phyloP scores from a whole-genome alignment of 2,797 vertebrate genomes.

The Sparus aurata region DNA sequence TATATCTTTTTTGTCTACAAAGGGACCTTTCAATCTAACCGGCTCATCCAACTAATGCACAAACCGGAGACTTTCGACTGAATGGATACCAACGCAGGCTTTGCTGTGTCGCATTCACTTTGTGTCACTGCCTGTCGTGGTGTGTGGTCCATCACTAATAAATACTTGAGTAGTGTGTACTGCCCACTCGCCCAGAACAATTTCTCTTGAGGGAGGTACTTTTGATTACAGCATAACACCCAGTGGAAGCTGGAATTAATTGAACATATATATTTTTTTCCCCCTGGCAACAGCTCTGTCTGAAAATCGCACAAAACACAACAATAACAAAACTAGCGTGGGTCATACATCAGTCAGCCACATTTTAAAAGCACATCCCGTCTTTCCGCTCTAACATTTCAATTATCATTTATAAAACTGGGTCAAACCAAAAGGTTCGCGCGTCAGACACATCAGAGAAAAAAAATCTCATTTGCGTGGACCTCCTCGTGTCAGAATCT shows the following conservation, averaged over 20 bases:
- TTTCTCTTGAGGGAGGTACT: constrained; percentile 33
- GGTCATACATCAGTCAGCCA: constrained; percentile 10
- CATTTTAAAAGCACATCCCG: constrained; percentile 27
- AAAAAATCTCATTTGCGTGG: constrained; percentile 57
- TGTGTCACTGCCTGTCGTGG: constrained; percentile 20
- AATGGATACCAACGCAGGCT: constrained; percentile 12
- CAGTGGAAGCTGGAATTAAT: constrained; percentile 44
- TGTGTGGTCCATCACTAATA: constrained; percentile 52
- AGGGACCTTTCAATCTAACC: background rate
- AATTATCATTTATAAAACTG: constrained; percentile 65
- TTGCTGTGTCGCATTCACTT: constrained; percentile 30
- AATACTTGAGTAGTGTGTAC: constrained; percentile 46
- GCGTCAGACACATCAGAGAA: constrained; percentile 41
- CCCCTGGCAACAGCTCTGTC: constrained; percentile 32
- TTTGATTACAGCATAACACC: constrained; percentile 54
- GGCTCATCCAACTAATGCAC: constrained; percentile 23
- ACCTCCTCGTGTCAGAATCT: constrained; percentile 39
- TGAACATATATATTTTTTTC: constrained; percentile 2
- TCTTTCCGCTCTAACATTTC: constrained; percentile 42
- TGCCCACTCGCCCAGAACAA: constrained; percentile 45
- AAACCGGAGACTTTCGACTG: constrained; percentile 16
- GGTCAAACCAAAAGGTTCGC: constrained; percentile 52
- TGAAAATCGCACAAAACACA: constrained; percentile 34
- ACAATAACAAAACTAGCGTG: constrained; percentile 16
- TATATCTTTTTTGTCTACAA: constrained; percentile 8